phyloP scores from a whole-genome alignment of 2,888 invertebrate species.

The Euplagia quadripunctaria region DNA sequence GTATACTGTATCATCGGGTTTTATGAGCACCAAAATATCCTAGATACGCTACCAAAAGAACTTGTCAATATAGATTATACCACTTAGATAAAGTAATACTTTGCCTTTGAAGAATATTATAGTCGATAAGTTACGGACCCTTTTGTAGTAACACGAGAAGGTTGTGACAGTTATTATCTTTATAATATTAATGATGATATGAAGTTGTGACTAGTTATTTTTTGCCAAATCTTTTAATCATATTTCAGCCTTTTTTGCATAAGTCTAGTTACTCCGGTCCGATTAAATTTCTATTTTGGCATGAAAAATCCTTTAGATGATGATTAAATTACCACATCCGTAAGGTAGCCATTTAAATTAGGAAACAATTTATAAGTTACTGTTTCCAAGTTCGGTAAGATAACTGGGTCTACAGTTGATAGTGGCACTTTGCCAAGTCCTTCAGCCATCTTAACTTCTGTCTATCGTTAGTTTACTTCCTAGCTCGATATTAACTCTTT shows the following conservation, averaged over 20 bases:
- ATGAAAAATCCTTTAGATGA: too few relatives aligned
- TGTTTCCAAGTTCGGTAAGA: not conserved
- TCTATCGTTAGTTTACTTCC: too few relatives aligned
- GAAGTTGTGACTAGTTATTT: too few relatives aligned
- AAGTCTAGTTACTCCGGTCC: not conserved
- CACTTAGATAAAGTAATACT: conserved; percentile 24
- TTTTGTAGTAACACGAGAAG: not conserved
- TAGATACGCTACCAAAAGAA: conserved; percentile 3
- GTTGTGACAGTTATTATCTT: too few relatives aligned
- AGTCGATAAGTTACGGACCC: not conserved
- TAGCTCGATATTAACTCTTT: not conserved
- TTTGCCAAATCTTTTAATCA: not conserved
- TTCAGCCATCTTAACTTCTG: not conserved
- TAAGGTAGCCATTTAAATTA: not conserved
- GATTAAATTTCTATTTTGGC: not conserved
- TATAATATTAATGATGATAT: too few relatives aligned
- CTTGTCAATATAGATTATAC: conserved; percentile 21
- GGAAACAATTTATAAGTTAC: not conserved
- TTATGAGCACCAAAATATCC: conserved; percentile 21
- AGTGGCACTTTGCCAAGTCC: not conserved
- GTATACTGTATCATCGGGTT: not conserved
- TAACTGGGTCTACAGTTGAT: not conserved
- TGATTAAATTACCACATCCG: not conserved
- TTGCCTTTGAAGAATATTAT: conserved; percentile 20
- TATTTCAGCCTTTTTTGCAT: too few relatives aligned